A percentile compares a stretch with the other conserved stretches of the same genome.
These are phyloP conservation scores for Bostrychus sinensis DNA, from an alignment of 2,113 vertebrate species.

Conservation along the genomic window DNA sequence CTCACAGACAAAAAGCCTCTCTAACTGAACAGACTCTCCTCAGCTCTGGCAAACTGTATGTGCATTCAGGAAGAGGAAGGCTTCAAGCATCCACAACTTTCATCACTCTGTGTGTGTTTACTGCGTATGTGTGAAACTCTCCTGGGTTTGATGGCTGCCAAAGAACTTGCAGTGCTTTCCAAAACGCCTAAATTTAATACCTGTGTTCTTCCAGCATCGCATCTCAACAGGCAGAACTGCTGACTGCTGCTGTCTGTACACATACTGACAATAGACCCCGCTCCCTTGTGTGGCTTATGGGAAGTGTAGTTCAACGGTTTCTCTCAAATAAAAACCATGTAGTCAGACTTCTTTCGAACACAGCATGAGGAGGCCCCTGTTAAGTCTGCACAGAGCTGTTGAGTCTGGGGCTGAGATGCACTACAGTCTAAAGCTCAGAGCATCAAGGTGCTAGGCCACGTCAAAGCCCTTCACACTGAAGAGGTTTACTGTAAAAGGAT, in stretches of 20 bases:
- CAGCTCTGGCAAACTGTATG: slow-evolving; percentile 40
- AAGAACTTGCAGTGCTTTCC: slow-evolving; percentile 17
- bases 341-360: slow-evolving; percentile 34
- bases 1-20: slow-evolving; percentile 37
- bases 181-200: slow-evolving; percentile 43
- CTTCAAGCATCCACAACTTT: slow-evolving; percentile 28
- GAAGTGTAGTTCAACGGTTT: slow-evolving; percentile 56
- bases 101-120: slow-evolving; percentile 21
- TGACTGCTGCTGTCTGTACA: slow-evolving; percentile 36
- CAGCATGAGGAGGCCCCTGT: slow-evolving; percentile 33
- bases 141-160: slow-evolving; percentile 19
- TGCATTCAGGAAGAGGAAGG: slow-evolving; percentile 26
- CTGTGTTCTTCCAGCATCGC: slow-evolving; percentile 41
- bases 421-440: slow-evolving; percentile 38
- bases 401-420: slow-evolving; percentile 32
- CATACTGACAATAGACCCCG: slow-evolving; percentile 33
- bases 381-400: slow-evolving; percentile 50
- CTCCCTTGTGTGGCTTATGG: slow-evolving; percentile 48
- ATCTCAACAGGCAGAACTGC: slow-evolving; percentile 36
- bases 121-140: slow-evolving; percentile 23
- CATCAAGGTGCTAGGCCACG: slow-evolving; percentile 50
- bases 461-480: slow-evolving; percentile 52
- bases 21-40: slow-evolving; percentile 28
- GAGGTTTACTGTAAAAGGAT: slow-evolving; percentile 57
- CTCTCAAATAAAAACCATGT: slow-evolving; percentile 45